Evolutionary conservation across 2,113 vertebrate genomes (phyloP), one percentile per base, ranked within the genome.

Genomic region (Herpetotheres cachinnans): DNA sequence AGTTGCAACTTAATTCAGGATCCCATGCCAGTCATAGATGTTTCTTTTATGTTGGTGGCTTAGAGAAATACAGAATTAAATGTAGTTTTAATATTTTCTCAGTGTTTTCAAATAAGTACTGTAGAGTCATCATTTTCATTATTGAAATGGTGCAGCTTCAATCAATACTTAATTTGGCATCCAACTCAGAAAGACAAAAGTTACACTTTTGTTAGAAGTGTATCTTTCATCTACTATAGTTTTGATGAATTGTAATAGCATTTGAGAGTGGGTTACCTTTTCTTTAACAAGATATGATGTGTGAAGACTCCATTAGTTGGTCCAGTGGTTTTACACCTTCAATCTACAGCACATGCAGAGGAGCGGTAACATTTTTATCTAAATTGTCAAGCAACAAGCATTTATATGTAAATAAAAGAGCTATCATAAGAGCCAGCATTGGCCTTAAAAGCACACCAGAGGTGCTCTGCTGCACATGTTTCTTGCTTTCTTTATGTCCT

Each of bases 301-400:
- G 92, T 94, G 95, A 96, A 97, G 96, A 84, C 93, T 95, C 95
- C 90, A 90, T 97, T 96, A 95, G 93, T 89, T 96, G 96, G 89
- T 97, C 94, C 94, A 86, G 40, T 91, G 84, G 90, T 95, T 98
- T 97, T 96, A 94, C 29, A 87, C 91, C 66, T 46, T 89, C 95
- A 92, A 93, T 95, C 90, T 90, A 70, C 59, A 76, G 94, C 94
- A 72, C 88, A 67, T 55, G 86, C 97, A 95, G 93, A 97, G 95
- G 82, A 77, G 85, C 54, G 18, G 86, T 82, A 95, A 93, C 94
- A n/a, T 97, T 97, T 97, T 97, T 77, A 93, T 97, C 94, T 97
- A 55, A 93, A 92, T 96, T 94, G 93, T 95, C 95, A 95, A 95
- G 93, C 94, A 95, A 85, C 95, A 92, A 95, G 93, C 96, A 89